Conservation (phyloP, 1,140 invertebrate genomes). For the Aphelinus atriplicis region DNA sequence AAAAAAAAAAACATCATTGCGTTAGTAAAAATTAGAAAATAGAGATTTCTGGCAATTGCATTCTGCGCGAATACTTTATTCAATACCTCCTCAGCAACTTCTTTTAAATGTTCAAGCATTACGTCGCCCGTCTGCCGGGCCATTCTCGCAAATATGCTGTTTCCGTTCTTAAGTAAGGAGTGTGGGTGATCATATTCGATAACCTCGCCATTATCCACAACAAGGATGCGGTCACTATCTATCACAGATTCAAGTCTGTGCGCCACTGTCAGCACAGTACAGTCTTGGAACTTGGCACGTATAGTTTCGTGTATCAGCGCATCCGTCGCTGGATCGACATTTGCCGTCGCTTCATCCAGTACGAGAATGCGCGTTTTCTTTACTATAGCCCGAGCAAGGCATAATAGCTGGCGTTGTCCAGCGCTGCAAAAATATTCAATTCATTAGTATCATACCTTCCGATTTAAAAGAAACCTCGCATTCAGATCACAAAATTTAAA, state of each 20-base stretch:
- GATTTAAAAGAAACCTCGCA: too few relatives aligned
- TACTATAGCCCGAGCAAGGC: constrained; percentile 78
- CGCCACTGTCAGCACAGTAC: constrained; percentile 76
- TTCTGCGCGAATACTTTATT: neutral
- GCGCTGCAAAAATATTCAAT: constrained; percentile 68
- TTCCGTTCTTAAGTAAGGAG: constrained; percentile 61
- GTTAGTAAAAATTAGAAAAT: too few relatives aligned
- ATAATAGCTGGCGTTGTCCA: constrained; percentile 79
- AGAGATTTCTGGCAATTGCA: too few relatives aligned
- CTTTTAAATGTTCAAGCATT: constrained; percentile 42
- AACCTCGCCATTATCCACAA: constrained; percentile 68
- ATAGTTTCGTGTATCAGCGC: constrained; percentile 76
- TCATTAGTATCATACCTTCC: too few relatives aligned
- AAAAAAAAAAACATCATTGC: constrained; percentile 68
- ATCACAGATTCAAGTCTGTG: constrained; percentile 73
- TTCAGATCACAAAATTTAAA: too few relatives aligned
- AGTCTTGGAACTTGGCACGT: constrained; percentile 68
- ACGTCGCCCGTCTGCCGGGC: constrained; percentile 42
- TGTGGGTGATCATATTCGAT: constrained; percentile 69
- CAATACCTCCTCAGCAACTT: constrained; percentile 37
- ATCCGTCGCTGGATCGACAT: constrained; percentile 70
- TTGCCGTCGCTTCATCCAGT: constrained; percentile 73
- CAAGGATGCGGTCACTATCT: constrained; percentile 69
- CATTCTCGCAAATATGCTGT: constrained; percentile 49
- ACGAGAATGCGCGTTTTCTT: constrained; percentile 69